Evolutionary conservation across 2,888 invertebrate species (phyloP), one percentile per base, ranked within the genome.

Genomic region (Itoplectis maculator): DNA sequence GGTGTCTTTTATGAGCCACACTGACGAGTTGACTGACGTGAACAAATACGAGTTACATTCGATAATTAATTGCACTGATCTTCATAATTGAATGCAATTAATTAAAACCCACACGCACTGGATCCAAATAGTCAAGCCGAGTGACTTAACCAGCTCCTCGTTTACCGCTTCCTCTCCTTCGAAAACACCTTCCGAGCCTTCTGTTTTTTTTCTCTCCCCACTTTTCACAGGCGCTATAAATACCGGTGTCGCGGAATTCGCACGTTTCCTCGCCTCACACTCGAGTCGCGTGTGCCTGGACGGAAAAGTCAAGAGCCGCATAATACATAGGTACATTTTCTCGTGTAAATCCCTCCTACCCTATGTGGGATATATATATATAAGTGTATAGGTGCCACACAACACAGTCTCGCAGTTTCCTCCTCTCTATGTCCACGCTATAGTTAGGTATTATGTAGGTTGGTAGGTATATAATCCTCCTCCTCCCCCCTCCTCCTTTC

Each of bases 1-100:
- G 42, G 40, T 45, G 35, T 42, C 68, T 23, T 73, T 49, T 68
- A 73, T 73, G 66, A 73, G 61, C 56, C 29, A 75, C 37, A 59
- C 73, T 68, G 29, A 13, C 59, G 13, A 35, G 11, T n/a, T 59
- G 35, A 59, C 59, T 59, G 23, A 56, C 13, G 56, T 5, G 11
- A 35, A 35, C n/a, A n/a, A 59, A 59, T 6, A 2, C 4, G 59
- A 59, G 59, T 59, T 59, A 59, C 35, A 49, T 18, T 49, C 49
- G 18, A 18, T 18, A 49, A 23, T 13, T 23, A 20, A 13, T 54
- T 54, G 9, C 9, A n/a, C n/a, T n/a, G n/a, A n/a, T n/a, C n/a
- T n/a, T n/a, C n/a, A n/a, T 7, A 4, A 49, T 18, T 49, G 18
- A 18, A 8, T 15, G 45, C 9, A 45, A 4, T 45, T 18, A 8